A percentile compares a stretch with the other conserved stretches of the same genome.
These are phyloP conservation scores for Pontoporia blainvillei DNA, from an alignment of 2,113 vertebrate species.

Conservation along the genomic window DNA sequence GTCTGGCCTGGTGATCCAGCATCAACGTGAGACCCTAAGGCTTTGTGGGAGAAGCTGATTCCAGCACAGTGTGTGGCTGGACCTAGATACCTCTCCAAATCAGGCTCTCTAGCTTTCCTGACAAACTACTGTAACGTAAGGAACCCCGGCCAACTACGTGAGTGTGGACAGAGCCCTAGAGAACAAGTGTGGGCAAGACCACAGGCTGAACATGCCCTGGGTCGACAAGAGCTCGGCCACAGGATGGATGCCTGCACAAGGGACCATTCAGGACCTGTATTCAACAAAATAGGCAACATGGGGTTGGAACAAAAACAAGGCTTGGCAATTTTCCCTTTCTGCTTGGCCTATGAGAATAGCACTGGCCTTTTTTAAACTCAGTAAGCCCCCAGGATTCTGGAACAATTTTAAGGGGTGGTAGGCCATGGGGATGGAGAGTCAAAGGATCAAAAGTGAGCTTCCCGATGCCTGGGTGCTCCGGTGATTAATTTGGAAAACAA, in stretches of 20 bases:
- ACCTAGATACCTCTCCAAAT: background rate
- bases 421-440: background rate
- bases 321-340: background rate
- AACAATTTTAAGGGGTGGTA: background rate
- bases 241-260: no score
- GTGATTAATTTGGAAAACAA: background rate
- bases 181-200: background rate
- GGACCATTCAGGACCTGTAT: background rate
- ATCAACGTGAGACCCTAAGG: background rate
- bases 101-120: background rate
- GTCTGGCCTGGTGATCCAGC: background rate
- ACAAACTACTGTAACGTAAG: background rate
- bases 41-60: background rate
- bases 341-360: background rate
- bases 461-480: background rate
- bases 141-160: background rate
- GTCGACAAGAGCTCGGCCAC: background rate
- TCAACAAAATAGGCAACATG: background rate
- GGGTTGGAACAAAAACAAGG: background rate
- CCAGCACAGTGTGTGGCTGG: rapidly evolving
- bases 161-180: background rate
- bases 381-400: background rate
- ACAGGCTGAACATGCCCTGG: background rate
- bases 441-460: background rate
- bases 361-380: background rate